These are phyloP conservation scores for Chionodraco myersi DNA, from an alignment of 2,113 vertebrate species.

Conservation along the genomic window DNA sequence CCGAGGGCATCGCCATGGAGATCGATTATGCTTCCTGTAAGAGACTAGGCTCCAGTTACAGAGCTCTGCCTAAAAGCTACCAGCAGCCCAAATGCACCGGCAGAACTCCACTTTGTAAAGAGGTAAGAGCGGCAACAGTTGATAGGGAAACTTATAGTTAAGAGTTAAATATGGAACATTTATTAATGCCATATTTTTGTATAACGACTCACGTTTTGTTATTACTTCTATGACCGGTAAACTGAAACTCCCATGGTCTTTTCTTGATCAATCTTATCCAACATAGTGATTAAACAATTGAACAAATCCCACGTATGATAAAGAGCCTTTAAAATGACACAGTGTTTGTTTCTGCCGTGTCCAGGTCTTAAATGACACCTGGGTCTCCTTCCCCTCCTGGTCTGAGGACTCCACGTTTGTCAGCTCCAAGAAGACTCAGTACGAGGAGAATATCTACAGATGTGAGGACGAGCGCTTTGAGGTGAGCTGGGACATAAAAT, in stretches of 20 bases:
- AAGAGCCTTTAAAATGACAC: neutral
- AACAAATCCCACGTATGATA: too few species aligned
- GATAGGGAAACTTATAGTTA: too few species aligned
- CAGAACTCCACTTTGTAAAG: conserved; percentile 95
- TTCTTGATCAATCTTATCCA: too few species aligned
- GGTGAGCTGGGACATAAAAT: conserved; percentile 77
- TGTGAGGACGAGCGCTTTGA: conserved; percentile 99
- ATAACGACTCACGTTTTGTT: too few species aligned
- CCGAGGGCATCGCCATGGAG: conserved; percentile 99
- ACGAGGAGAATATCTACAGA: conserved; percentile 98
- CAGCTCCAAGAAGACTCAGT: conserved; percentile 99
- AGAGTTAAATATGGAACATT: too few species aligned
- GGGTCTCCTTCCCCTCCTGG: conserved; percentile 99
- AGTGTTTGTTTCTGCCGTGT: neutral
- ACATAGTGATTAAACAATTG: too few species aligned
- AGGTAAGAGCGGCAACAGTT: conserved; percentile 83
- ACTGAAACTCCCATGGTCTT: too few species aligned
- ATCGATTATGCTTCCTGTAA: conserved; percentile 99
- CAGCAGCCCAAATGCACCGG: conserved; percentile 98
- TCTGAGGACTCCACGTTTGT: conserved; percentile 99
- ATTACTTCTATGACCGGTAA: too few species aligned
- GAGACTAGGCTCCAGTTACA: conserved; percentile 96
- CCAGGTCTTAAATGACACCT: conserved; percentile 98
- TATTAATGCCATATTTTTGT: too few species aligned
- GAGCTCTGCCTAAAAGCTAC: conserved; percentile 97